phyloP scores from a whole-genome alignment of 2,113 vertebrate genomes.

The Lophius piscatorius region DNA sequence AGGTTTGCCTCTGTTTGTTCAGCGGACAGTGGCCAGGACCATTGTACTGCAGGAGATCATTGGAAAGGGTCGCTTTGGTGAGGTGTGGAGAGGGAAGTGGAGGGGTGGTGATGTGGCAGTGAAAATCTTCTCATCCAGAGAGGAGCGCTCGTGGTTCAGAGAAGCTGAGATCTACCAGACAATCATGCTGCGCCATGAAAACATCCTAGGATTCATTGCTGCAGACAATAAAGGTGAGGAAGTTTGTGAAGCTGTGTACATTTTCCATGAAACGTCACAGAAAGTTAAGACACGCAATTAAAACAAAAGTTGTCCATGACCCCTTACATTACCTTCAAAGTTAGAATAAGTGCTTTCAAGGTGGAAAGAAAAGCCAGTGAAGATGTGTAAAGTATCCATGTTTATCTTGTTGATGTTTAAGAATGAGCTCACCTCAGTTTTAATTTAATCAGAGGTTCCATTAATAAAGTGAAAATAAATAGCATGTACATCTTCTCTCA shows the following conservation, averaged over 20 bases:
- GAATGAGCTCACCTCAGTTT: not conserved
- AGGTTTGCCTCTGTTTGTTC: slow-evolving; percentile 96
- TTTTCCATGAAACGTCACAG: too few relatives aligned
- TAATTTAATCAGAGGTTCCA: not conserved
- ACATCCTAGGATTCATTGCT: slow-evolving; percentile 97
- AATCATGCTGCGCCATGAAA: slow-evolving; percentile 97
- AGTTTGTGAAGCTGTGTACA: too few relatives aligned
- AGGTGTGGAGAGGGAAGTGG: slow-evolving; percentile 97
- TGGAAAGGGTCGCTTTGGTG: slow-evolving; percentile 96
- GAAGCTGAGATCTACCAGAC: slow-evolving; percentile 98
- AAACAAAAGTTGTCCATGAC: too few relatives aligned
- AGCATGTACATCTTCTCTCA: not conserved
- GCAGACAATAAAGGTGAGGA: slow-evolving; percentile 95
- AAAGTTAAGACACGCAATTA: too few relatives aligned
- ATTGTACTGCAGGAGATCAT: slow-evolving; percentile 98
- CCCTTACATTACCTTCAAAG: not conserved
- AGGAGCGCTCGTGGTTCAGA: slow-evolving; percentile 98
- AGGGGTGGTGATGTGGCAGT: slow-evolving; percentile 95
- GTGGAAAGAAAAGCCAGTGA: not conserved
- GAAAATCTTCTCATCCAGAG: slow-evolving; percentile 97
- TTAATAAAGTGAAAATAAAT: not conserved
- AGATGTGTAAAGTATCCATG: not conserved
- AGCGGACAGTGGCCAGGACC: slow-evolving; percentile 94
- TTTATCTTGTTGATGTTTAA: not conserved
- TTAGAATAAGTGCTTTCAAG: not conserved